phyloP scores from a whole-genome alignment of 2,113 vertebrate species.

The Rhinopomastus cyanomelas region DNA sequence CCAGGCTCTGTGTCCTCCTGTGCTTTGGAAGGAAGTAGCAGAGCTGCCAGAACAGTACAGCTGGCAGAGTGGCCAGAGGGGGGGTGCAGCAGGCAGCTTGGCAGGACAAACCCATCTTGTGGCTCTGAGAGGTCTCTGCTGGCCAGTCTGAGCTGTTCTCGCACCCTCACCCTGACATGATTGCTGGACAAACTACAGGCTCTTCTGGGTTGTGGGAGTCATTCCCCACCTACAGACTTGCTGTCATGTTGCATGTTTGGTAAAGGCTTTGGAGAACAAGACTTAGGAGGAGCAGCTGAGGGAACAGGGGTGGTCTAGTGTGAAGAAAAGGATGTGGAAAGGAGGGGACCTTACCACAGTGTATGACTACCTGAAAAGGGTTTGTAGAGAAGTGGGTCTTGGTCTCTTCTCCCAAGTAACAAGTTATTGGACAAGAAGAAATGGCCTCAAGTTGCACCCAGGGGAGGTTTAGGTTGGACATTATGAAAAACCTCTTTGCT shows the following conservation, averaged over 20 bases:
- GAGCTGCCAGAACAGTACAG: background rate
- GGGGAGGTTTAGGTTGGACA: too few relatives aligned
- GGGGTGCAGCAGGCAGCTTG: background rate
- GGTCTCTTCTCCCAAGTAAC: too few relatives aligned
- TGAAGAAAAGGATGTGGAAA: too few relatives aligned
- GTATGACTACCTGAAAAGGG: too few relatives aligned
- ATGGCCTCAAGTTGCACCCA: too few relatives aligned
- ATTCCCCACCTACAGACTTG: background rate
- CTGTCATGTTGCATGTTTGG: fast-evolving
- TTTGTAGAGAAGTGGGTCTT: too few relatives aligned
- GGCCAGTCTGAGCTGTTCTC: background rate
- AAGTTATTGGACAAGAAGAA: too few relatives aligned
- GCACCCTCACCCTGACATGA: background rate
- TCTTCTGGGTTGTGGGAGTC: background rate
- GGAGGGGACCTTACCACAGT: too few relatives aligned
- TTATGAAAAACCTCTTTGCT: too few relatives aligned
- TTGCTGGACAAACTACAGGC: background rate
- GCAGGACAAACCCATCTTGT: fast-evolving
- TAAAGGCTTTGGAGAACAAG: background rate
- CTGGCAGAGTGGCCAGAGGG: background rate
- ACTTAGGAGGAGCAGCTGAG: too few relatives aligned
- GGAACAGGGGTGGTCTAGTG: too few relatives aligned
- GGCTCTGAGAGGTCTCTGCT: fast-evolving
- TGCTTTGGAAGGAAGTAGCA: background rate
- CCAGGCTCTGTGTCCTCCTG: fast-evolving